Evolutionary conservation across 2,113 vertebrate genomes (phyloP).

Genomic region (Cavia aperea): DNA sequence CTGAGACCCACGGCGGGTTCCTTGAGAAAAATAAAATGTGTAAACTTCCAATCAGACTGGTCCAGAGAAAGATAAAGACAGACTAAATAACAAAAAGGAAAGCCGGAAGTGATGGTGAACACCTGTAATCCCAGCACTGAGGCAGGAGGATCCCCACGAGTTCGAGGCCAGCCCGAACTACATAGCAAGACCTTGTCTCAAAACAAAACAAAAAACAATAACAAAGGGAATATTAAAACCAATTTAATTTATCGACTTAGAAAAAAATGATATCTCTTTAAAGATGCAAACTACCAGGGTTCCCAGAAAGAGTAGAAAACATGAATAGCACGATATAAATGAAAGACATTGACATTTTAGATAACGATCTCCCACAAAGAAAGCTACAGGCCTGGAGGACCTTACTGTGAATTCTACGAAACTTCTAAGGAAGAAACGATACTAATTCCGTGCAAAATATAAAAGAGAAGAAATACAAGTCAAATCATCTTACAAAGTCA

Average conservation of each 20-base stretch:
- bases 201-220: not conserved
- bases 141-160: not conserved
- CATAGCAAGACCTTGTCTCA: not conserved
- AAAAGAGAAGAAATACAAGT: not conserved
- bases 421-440: constrained; percentile 20
- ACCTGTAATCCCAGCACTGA: not conserved
- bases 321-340: not conserved
- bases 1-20: not conserved
- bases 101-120: not conserved
- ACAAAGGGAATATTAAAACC: not conserved
- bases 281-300: not conserved
- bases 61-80: not conserved
- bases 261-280: not conserved
- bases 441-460: not conserved
- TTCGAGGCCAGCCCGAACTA: not conserved
- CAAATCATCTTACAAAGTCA: not conserved
- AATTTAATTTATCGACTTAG: not conserved
- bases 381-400: not conserved
- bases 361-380: not conserved
- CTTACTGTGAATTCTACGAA: not conserved
- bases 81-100: not conserved
- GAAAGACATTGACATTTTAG: not conserved
- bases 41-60: not conserved
- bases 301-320: not conserved
- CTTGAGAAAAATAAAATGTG: not conserved